phyloP scores from a whole-genome alignment of 53 echinoderm and acorn worm species.

The Holothuria scabra region DNA sequence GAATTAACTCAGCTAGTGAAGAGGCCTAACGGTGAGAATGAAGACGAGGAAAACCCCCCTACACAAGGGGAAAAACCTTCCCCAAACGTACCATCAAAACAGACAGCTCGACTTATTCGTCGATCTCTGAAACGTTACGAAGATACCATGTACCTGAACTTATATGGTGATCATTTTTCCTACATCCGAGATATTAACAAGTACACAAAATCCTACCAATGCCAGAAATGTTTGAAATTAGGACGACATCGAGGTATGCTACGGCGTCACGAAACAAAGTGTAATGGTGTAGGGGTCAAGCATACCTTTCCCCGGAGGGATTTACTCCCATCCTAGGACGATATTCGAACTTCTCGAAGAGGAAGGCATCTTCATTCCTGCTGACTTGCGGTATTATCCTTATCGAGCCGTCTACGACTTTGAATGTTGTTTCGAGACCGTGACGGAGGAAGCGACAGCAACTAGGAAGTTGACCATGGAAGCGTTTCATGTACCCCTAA shows the following conservation, averaged over 20 bases:
- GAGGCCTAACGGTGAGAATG: no score
- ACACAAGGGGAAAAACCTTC: no score
- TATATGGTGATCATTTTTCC: constrained; percentile 1
- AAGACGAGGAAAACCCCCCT: background rate
- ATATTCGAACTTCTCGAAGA: constrained; percentile 59
- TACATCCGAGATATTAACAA: constrained; percentile 2
- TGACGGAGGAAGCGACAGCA: background rate
- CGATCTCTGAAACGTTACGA: constrained; percentile 2
- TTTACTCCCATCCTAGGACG: background rate
- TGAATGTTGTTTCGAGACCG: constrained; percentile 44
- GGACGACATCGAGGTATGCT: constrained; percentile 1
- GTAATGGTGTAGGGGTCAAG: constrained; percentile 34
- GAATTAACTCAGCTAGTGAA: background rate
- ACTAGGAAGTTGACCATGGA: constrained; percentile 21
- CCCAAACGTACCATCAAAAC: no score
- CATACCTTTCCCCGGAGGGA: constrained; percentile 54
- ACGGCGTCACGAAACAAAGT: constrained; percentile 50
- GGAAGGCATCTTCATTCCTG: constrained; percentile 43
- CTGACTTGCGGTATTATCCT: constrained; percentile 13
- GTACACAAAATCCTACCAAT: background rate
- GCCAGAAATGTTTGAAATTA: constrained; percentile 12
- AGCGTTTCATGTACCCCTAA: constrained; percentile 12
- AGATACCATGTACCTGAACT: background rate
- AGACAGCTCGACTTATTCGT: background rate
- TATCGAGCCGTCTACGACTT: constrained; percentile 44